Evolutionary conservation across 2,113 vertebrate genomes (phyloP), one percentile per base, ranked within the genome.

Genomic region (Puntigrus tetrazona): DNA sequence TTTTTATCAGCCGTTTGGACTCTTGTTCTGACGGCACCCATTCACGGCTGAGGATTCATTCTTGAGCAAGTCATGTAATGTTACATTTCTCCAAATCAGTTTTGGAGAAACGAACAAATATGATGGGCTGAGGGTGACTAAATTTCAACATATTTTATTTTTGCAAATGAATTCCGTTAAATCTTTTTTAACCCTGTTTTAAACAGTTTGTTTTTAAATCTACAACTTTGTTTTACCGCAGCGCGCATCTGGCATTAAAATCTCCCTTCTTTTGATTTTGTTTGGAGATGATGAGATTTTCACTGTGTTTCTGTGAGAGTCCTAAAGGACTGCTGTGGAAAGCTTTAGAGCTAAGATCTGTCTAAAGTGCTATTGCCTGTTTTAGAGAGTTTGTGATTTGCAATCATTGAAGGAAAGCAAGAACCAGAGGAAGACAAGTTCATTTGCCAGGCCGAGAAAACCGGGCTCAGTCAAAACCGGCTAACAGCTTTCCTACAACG

Each of bases 401-500:
- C 67, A 50, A 77, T 81, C 79, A 34, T 59, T 61, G 38, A 81
- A 69, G 72, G 55, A 74, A 7, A 38, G 22, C 8, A 29, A 31
- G 82, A 82, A 65, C 38, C 29, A 47, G 78, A 25, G 47, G 36
- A 57, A 81, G 27, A 7, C 57, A 43, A 73, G 70, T 79, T 78
- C 14, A 57, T 67, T 79, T 82, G 82, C 13, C 25, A 47, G 52
- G 65, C 34, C n/a, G 16, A 70, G 77, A 76, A 83, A 84, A 85
- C 74, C 65, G 72, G 75, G 43, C 41, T 27, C 55, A 63, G n/a
- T 73, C 50, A 83, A 81, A 81, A 81, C 34, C 59, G 50, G 78
- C 16, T 45, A 81, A 81, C 86, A 83, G 87, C 85, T 88, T 88
- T 83, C 73, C 52, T 52, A 27, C 59, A 85, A 87, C 11, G 63